A percentile compares a stretch with the other conserved stretches of the same genome.
Evolutionary conservation across 2,113 vertebrate genomes (phyloP).

Genomic region (Otis tarda): DNA sequence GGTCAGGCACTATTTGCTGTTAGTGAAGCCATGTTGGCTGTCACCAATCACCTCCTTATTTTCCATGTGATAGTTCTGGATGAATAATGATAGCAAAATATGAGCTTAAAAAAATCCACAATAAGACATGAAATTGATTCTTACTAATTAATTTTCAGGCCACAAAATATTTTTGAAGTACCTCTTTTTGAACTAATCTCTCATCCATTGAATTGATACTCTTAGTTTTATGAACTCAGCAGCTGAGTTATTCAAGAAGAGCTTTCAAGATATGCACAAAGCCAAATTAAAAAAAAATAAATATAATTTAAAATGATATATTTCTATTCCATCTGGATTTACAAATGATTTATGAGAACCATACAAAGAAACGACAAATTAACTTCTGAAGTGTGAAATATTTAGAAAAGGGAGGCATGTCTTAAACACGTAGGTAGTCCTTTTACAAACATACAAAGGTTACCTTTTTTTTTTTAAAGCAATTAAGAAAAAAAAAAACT

Average conservation of each 20-base stretch:
- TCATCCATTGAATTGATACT: not conserved
- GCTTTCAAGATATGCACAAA: not conserved
- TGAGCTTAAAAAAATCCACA: not conserved
- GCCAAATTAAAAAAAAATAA: not conserved
- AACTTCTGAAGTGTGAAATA: not conserved
- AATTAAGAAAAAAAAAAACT: not conserved
- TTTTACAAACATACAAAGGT: not conserved
- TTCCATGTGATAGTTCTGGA: not conserved
- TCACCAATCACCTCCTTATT: too few species aligned
- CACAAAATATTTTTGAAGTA: conserved; percentile 46
- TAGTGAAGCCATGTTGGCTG: too few species aligned
- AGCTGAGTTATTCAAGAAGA: conserved; percentile 16
- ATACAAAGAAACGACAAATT: not conserved
- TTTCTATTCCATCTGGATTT: not conserved
- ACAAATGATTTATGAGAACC: not conserved
- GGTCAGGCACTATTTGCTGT: too few species aligned
- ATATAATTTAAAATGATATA: not conserved
- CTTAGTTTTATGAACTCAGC: conserved; percentile 12
- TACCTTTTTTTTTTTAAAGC: not conserved
- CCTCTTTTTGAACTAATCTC: conserved; percentile 10
- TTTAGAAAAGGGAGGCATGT: not conserved
- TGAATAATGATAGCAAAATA: not conserved
- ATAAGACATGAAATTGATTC: conserved; percentile 43
- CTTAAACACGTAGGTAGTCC: not conserved
- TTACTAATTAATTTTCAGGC: conserved; percentile 45